phyloP scores from a whole-genome alignment of 2,888 invertebrate species.

The Cryptocephalus primarius region DNA sequence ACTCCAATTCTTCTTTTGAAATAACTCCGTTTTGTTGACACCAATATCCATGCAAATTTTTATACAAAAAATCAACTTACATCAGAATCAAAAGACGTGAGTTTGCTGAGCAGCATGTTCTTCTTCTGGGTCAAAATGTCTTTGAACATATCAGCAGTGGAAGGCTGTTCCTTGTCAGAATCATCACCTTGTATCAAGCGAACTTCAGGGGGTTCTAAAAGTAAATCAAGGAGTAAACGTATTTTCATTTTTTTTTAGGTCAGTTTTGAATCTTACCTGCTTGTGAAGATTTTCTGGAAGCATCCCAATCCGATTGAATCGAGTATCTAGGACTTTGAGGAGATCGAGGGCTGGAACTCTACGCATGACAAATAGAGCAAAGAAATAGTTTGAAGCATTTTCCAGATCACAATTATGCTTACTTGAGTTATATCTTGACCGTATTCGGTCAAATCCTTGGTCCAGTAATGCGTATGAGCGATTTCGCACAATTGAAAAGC shows the following conservation, averaged over 20 bases:
- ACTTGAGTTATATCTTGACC: conserved; percentile 38
- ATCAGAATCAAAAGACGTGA: conserved; percentile 85
- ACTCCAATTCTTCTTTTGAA: too few species aligned
- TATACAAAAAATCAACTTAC: conserved; percentile 46
- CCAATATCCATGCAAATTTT: conserved; percentile 3
- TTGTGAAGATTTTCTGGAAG: conserved; percentile 57
- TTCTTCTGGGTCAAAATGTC: conserved; percentile 90
- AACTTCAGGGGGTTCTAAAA: conserved; percentile 48
- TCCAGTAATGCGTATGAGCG: conserved; percentile 97
- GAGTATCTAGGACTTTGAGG: conserved; percentile 48
- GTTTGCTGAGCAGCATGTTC: conserved; percentile 72
- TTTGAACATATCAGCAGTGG: conserved; percentile 85
- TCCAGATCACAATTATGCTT: background rate
- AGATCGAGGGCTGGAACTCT: conserved; percentile 56
- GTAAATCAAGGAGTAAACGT: background rate
- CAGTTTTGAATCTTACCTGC: conserved; percentile 36
- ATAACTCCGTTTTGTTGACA: background rate
- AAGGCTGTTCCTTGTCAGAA: conserved; percentile 55
- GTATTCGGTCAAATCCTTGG: conserved; percentile 62
- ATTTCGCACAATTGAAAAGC: conserved; percentile 96
- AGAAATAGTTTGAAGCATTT: too few species aligned
- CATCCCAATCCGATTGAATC: conserved; percentile 43
- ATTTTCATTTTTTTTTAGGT: background rate
- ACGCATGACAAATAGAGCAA: conserved; percentile 12
- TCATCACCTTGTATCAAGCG: conserved; percentile 47